Percentiles rank a stretch among this genome's conserved stretches.
Conservation (phyloP, 2,888 invertebrate genomes). For the Cacoxenus indagator region DNA sequence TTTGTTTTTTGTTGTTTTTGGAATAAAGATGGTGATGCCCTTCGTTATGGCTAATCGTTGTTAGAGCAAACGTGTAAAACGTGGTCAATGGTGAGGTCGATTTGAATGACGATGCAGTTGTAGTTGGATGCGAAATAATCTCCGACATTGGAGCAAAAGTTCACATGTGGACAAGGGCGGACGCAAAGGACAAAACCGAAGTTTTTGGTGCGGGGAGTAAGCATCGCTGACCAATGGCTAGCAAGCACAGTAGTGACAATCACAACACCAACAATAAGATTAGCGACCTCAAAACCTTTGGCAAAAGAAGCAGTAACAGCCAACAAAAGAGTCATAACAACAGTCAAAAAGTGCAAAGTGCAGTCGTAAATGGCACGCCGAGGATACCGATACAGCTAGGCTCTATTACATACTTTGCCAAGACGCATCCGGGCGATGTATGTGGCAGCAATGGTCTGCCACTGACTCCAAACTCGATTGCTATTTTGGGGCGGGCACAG, state of each 20-base stretch:
- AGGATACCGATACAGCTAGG: constrained; percentile 73
- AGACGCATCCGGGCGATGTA: constrained; percentile 88
- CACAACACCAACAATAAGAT: background rate
- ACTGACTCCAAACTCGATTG: constrained; percentile 95
- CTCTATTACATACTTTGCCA: constrained; percentile 93
- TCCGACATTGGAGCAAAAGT: background rate
- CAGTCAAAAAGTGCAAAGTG: background rate
- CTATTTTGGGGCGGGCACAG: constrained; percentile 91
- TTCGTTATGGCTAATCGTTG: no score
- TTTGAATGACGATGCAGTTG: no score
- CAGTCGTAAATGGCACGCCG: no score
- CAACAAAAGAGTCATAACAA: no score
- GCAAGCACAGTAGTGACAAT: background rate
- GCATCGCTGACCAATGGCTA: background rate
- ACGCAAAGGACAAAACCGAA: background rate
- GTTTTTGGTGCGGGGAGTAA: no score
- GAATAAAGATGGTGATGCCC: no score
- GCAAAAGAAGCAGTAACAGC: no score
- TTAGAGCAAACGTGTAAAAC: no score
- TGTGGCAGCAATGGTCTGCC: constrained; percentile 98
- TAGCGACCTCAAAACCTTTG: no score
- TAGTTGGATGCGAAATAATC: no score
- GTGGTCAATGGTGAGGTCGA: no score
- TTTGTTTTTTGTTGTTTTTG: no score
- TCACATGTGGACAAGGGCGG: background rate